These are phyloP conservation scores for Drosophila mimica DNA, from an alignment of 2,888 invertebrate species.

Conservation along the genomic window DNA sequence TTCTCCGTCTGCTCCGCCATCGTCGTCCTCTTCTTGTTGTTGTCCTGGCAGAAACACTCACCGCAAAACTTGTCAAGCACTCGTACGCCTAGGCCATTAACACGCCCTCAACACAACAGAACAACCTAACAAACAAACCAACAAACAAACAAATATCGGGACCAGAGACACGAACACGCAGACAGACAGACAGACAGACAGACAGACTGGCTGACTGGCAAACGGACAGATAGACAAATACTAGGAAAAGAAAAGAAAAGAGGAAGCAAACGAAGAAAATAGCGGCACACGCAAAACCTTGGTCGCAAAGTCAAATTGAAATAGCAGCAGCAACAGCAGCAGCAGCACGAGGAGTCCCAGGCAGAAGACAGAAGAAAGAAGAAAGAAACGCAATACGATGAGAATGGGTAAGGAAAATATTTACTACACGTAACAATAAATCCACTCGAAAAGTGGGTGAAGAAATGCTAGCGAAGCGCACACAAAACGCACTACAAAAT, in stretches of 20 bases:
- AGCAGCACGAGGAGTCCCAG: neutral
- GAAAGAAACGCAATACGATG: slow-evolving; percentile 39
- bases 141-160: slow-evolving; percentile 55
- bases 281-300: slow-evolving; percentile 65
- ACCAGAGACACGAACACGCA: slow-evolving; percentile 30
- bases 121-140: slow-evolving; percentile 40
- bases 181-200: slow-evolving; percentile 5
- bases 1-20: slow-evolving; percentile 4
- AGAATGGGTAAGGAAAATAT: slow-evolving; percentile 70
- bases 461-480: slow-evolving; percentile 47
- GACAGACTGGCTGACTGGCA: slow-evolving; percentile 11
- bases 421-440: slow-evolving; percentile 81
- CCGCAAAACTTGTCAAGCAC: slow-evolving; percentile 75
- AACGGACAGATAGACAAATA: slow-evolving; percentile 39
- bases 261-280: neutral
- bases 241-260: slow-evolving; percentile 18
- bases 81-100: slow-evolving; percentile 77
- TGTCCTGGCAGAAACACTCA: slow-evolving; percentile 52
- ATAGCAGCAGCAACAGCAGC: slow-evolving; percentile 15
- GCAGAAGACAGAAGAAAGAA: neutral
- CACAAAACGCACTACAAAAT: slow-evolving; percentile 56
- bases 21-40: neutral
- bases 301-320: slow-evolving; percentile 70
- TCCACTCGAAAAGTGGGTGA: slow-evolving; percentile 65
- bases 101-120: slow-evolving; percentile 65